Evolutionary conservation across 1,140 invertebrate genomes (phyloP).

Genomic region (Musca vetustissima): DNA sequence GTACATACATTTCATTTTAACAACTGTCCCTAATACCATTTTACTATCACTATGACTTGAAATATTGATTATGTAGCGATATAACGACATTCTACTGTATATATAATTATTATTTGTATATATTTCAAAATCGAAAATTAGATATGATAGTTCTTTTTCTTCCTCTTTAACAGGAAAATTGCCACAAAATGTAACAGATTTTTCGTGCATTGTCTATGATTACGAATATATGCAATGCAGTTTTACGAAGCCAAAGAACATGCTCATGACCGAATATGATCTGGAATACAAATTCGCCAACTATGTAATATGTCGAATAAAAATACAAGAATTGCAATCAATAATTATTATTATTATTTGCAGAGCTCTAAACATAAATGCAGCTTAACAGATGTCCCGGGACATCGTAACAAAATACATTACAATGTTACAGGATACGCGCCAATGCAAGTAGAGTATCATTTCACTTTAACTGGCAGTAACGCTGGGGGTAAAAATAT

Average conservation of each 20-base stretch:
- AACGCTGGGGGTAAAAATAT: not conserved
- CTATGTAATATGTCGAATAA: no score
- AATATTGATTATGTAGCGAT: no score
- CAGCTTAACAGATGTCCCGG: no score
- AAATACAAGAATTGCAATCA: no score
- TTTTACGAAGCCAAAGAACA: constrained; percentile 22
- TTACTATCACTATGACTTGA: no score
- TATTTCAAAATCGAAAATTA: no score
- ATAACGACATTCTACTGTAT: no score
- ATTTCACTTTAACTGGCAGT: constrained; percentile 15
- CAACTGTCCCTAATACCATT: no score
- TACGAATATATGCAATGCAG: constrained; percentile 21
- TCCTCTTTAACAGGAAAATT: constrained; percentile 3
- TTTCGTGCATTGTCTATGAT: constrained; percentile 13
- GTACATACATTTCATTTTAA: no score
- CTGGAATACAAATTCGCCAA: not conserved
- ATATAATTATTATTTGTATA: no score
- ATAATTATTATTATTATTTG: not conserved
- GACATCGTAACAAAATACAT: not conserved
- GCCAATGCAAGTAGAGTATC: not conserved
- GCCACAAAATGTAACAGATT: constrained; percentile 20
- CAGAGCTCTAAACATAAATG: not conserved
- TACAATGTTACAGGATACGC: not conserved
- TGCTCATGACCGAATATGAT: not conserved
- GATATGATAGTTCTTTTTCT: not conserved